Base-by-base conservation (phyloP, 2,888 invertebrate species). In the Diadegma fenestrale region DNA sequence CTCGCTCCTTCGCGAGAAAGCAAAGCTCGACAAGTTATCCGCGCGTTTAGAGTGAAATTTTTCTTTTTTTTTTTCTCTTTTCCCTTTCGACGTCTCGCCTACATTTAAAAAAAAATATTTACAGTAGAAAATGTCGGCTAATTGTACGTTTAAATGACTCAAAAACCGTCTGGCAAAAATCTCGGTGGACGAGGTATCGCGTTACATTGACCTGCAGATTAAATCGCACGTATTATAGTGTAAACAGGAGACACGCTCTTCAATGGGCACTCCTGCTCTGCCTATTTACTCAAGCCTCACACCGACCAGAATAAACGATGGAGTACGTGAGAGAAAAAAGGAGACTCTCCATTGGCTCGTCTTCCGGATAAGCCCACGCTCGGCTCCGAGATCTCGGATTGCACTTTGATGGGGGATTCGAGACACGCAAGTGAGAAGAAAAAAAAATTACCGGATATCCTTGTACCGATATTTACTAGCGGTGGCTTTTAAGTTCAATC, bases 301-400 rank as follows among this genome's bases (percentile, higher is more conserved):
- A 17, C 51, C 33, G 6, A 3, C 12, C 22, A 41, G 22, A 43
- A 45, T 17, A 30, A 22, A 17, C 33, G 63, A 63, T 8, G 33
- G 8, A 63, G 43, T 63, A 26, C 22, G 19, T 41, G 43, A 26
- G 33, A 66, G 45, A 43, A 61, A 71, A 41, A 48, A 30, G 41
- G 12, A 54, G 64, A 19, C 37, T 71, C 37, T 80, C 79, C 51
- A 33, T 73, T 30, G 61, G 83, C 5, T 66, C 48, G 81, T 85
- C 81, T 85, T 81, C 81, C 85, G 81, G 81, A 85, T 81, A 80
- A 71, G 85, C 85, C 85, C 81, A 78, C 81, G 81, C 78, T 68
- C 63, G 68, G 69, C 69, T 69, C 81, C 26, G 78, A 78, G 73
- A 81, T 85, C 84, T 85, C 84, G 78, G 84, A 81, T 85, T 85